Evolutionary conservation across 1,140 invertebrate genomes (phyloP).

Genomic region (Drosophila littoralis): DNA sequence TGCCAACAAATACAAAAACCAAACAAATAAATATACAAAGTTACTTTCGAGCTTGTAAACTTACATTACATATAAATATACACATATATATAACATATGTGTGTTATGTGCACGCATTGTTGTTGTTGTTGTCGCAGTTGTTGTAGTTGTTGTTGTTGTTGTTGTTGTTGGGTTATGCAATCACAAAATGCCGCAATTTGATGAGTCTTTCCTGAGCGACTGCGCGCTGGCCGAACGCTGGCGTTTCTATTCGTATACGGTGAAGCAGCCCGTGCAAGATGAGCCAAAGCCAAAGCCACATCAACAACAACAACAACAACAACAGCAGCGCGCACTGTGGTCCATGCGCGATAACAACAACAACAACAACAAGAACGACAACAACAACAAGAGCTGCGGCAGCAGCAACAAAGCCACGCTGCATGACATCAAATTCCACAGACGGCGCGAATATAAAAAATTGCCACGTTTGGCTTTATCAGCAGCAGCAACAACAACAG

Average conservation of each 20-base stretch:
- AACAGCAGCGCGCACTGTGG: constrained; percentile 45
- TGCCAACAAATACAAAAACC: constrained; percentile 33
- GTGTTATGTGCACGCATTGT: constrained; percentile 13
- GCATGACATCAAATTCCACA: constrained; percentile 79
- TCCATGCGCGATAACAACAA: constrained; percentile 52
- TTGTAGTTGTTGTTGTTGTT: constrained; percentile 33
- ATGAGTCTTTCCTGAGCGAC: constrained; percentile 80
- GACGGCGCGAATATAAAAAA: constrained; percentile 74
- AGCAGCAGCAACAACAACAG: constrained; percentile 31
- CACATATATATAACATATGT: neutral
- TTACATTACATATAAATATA: no score
- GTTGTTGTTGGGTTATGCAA: constrained; percentile 65
- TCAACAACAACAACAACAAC: constrained; percentile 21
- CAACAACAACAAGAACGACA: constrained; percentile 52
- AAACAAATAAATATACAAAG: neutral
- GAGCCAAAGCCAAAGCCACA: constrained; percentile 10
- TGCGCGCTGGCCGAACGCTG: constrained; percentile 73
- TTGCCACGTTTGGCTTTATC: constrained; percentile 73
- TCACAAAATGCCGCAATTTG: constrained; percentile 74
- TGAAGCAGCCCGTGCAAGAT: constrained; percentile 48
- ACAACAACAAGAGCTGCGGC: constrained; percentile 17
- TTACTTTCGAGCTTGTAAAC: neutral
- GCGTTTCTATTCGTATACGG: constrained; percentile 73
- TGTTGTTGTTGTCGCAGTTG: constrained; percentile 7
- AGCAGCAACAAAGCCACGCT: constrained; percentile 55